Evolutionary conservation across 2,113 vertebrate species (phyloP), one percentile per base, ranked within the genome.

Genomic region (Nipponia nippon): DNA sequence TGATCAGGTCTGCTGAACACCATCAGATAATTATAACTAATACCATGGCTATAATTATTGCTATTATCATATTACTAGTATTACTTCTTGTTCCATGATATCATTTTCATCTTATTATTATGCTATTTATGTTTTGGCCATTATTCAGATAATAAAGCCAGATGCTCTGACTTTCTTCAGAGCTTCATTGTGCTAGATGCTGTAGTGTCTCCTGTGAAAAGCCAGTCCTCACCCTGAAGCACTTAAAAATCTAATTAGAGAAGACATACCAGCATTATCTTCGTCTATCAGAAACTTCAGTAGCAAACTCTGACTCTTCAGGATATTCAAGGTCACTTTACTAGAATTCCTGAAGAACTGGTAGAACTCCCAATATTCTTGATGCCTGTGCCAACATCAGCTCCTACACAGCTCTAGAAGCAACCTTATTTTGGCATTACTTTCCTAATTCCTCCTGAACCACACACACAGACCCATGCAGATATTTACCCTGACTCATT

Each of bases 221-320:
- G 81, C 25, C 93, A 90, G 47, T 11, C 79, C 88, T 89, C 72
- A 73, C 47, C 90, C 92, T 13, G 10, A n/a, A 95, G 79, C 95
- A 47, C 76, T 95, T 44, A 36, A 56, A 79, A 90, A 36, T 87
- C 92, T 87, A 79, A 93, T 96, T 91, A 95, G 92, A 91, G 56
- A 87, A 67, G 91, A 65, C 88, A 92, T 30, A 62, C 19, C 38
- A 6, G 59, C 65, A 76, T 44, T 93, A 53, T 67, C 86, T 36
- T 78, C 1, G 0, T 53, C 80, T 16, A 22, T 61, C 72, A 78
- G 83, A 58, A 53, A 59, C 76, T 93, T 27, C 63, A 86, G 40
- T 38, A 71, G 58, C 63, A 62, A 76, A 27, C 14, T 26, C 52
- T 27, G 10, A 1, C n/a, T 77, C 76, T 13, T 56, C 21, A 44